phyloP scores from a whole-genome alignment of 2,888 invertebrate species.

The Chouioia cunea region DNA sequence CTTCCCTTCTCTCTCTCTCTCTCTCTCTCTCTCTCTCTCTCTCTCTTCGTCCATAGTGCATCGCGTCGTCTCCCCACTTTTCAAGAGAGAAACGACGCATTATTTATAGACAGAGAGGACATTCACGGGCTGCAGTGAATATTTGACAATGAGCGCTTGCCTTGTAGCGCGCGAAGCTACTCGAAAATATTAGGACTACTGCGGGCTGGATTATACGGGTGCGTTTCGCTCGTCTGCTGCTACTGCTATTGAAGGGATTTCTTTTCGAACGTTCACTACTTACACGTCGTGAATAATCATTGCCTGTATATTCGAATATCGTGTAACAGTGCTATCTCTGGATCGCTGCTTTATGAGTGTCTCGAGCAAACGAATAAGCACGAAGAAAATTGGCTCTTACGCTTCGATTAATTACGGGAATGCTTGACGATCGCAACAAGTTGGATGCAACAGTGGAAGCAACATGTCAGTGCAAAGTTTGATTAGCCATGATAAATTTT shows the following conservation, averaged over 20 bases:
- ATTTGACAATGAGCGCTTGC: slow-evolving; percentile 43
- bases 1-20: slow-evolving; percentile 9
- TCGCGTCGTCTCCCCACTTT: slow-evolving; percentile 1
- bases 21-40: neutral
- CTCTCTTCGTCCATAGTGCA: too few species aligned
- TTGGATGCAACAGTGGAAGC: too few species aligned
- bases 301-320: neutral
- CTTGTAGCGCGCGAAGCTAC: neutral
- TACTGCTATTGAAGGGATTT: slow-evolving; percentile 6
- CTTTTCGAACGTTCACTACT: slow-evolving; percentile 1
- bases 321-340: too few species aligned
- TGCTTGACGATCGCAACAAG: too few species aligned
- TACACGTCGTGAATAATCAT: slow-evolving; percentile 18
- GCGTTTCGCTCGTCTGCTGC: slow-evolving; percentile 9
- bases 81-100: slow-evolving; percentile 31
- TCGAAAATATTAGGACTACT: slow-evolving; percentile 42
- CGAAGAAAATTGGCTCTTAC: too few species aligned
- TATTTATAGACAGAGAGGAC: slow-evolving; percentile 41
- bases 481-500: slow-evolving; percentile 17
- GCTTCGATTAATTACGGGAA: too few species aligned
- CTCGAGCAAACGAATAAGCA: too few species aligned
- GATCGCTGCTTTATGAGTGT: too few species aligned
- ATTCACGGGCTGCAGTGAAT: slow-evolving; percentile 39
- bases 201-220: slow-evolving; percentile 41
- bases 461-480: neutral